These are phyloP conservation scores for Bugula neritina DNA, from an alignment of 2,888 invertebrate species.

Conservation along the genomic window DNA sequence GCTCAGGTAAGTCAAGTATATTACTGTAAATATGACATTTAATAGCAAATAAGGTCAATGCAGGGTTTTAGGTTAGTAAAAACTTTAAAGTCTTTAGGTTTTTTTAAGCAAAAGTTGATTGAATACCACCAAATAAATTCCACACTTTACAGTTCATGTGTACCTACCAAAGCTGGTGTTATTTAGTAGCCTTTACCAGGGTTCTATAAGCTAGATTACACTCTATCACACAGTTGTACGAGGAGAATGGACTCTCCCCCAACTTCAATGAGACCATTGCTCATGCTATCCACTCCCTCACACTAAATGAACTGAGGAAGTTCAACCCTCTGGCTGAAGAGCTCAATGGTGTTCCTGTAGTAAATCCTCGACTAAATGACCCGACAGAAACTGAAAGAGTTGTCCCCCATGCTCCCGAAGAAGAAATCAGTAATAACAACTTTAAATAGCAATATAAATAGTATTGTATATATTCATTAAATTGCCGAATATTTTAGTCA, in stretches of 20 bases:
- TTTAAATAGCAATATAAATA: too few species aligned
- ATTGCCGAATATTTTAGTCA: too few species aligned
- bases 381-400: constrained; percentile 31
- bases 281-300: constrained; percentile 40
- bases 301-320: constrained; percentile 36
- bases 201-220: too few species aligned
- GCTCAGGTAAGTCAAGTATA: background rate
- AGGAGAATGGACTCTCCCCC: constrained; percentile 30
- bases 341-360: constrained; percentile 37
- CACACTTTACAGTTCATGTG: too few species aligned
- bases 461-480: too few species aligned
- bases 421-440: background rate
- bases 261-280: constrained; percentile 39
- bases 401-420: constrained; percentile 36
- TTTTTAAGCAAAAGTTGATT: background rate
- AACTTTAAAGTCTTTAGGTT: background rate
- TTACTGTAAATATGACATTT: too few species aligned
- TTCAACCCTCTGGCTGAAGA: constrained; percentile 35
- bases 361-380: constrained; percentile 36
- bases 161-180: too few species aligned
- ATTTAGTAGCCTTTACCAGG: too few species aligned
- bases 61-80: background rate
- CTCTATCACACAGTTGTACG: too few species aligned
- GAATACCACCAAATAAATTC: too few species aligned
- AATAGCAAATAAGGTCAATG: too few species aligned